phyloP scores from a whole-genome alignment of 1,140 invertebrate genomes.

The Drosophila nigromelanica region DNA sequence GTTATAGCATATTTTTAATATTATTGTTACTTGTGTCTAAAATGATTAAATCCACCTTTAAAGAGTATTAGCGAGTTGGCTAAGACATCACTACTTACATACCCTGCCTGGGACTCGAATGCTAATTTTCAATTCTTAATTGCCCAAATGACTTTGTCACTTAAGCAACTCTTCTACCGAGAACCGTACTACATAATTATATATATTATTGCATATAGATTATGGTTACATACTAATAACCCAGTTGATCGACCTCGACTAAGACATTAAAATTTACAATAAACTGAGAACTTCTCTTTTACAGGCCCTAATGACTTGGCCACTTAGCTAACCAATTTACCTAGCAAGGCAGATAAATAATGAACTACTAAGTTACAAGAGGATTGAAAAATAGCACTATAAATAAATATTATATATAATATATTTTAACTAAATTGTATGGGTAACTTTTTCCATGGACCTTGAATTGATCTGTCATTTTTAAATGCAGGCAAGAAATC shows the following conservation, averaged over 20 bases:
- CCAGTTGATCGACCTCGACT: background rate
- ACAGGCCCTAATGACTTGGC: too few relatives aligned
- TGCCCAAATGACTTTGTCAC: background rate
- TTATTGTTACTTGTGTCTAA: too few relatives aligned
- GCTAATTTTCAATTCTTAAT: too few relatives aligned
- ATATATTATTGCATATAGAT: too few relatives aligned
- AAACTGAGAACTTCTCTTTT: background rate
- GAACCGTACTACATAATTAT: background rate
- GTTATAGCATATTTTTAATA: too few relatives aligned
- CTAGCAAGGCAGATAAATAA: background rate
- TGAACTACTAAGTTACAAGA: background rate
- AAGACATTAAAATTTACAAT: background rate
- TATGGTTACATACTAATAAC: too few relatives aligned
- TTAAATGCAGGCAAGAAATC: conserved; percentile 1
- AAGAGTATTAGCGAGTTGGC: too few relatives aligned
- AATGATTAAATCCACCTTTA: too few relatives aligned
- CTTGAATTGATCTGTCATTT: conserved; percentile 6
- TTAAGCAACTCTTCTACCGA: background rate
- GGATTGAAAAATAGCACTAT: background rate
- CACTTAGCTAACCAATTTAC: background rate
- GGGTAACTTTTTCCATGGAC: background rate
- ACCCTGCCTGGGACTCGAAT: too few relatives aligned
- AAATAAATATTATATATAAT: too few relatives aligned
- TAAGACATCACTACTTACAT: too few relatives aligned
- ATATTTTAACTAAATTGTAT: background rate